Conservation (phyloP, 1,140 invertebrate genomes). For the Notospermus geniculatus region DNA sequence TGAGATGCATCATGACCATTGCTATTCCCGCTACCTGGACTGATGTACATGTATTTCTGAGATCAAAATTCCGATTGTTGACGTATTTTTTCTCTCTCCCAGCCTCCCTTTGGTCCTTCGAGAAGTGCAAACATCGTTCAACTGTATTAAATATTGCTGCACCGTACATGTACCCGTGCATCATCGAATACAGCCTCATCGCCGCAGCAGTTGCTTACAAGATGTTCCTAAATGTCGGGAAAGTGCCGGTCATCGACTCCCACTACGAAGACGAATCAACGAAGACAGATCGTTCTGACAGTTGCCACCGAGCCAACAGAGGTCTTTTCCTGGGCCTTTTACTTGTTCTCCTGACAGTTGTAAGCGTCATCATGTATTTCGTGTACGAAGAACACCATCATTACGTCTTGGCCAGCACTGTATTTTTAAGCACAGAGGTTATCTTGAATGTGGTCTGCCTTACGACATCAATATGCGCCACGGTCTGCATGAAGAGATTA, state of each 20-base stretch:
- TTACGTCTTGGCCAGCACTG: slow-evolving; percentile 70
- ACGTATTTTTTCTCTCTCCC: no score
- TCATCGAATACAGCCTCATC: slow-evolving; percentile 93
- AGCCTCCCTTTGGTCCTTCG: no score
- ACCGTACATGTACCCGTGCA: slow-evolving; percentile 90
- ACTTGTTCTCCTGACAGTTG: slow-evolving; percentile 80
- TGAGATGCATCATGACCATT: no score
- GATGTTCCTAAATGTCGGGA: slow-evolving; percentile 47
- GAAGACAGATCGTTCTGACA: slow-evolving; percentile 78
- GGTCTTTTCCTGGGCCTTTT: slow-evolving; percentile 87
- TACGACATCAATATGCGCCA: slow-evolving; percentile 58
- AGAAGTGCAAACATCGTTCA: no score
- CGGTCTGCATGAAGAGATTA: slow-evolving; percentile 68
- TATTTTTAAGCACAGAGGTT: slow-evolving; percentile 88
- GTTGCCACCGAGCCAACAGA: slow-evolving; percentile 90
- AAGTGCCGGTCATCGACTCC: slow-evolving; percentile 25
- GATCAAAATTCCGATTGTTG: no score
- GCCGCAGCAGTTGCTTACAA: slow-evolving; percentile 77
- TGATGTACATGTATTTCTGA: no score
- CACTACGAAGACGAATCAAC: slow-evolving; percentile 3
- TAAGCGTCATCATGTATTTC: slow-evolving; percentile 93
- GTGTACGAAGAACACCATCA: slow-evolving; percentile 76
- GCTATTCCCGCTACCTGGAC: no score
- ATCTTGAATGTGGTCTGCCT: slow-evolving; percentile 70
- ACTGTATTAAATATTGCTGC: slow-evolving; percentile 59